Percentiles rank a stretch among this genome's conserved stretches.
phyloP scores from a whole-genome alignment of 2,888 invertebrate genomes.

The Calliphora vomitoria region DNA sequence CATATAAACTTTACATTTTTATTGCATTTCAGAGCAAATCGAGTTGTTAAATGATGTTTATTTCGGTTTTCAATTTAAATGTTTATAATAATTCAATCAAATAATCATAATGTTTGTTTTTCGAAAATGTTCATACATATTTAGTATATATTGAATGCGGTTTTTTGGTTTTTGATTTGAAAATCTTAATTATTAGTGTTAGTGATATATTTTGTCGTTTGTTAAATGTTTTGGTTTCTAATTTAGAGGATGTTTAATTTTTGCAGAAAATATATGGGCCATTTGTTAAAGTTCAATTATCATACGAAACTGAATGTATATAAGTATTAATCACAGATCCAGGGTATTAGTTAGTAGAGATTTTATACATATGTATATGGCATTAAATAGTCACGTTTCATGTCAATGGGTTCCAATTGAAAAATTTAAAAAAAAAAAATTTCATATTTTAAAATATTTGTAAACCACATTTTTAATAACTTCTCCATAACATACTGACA shows the following conservation, averaged over 20 bases:
- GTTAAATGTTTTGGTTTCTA: background rate
- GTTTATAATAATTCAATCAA: conserved; percentile 72
- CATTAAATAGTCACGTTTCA: too few relatives aligned
- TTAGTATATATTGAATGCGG: conserved; percentile 21
- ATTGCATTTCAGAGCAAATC: conserved; percentile 62
- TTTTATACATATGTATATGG: too few relatives aligned
- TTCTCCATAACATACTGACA: conserved; percentile 26
- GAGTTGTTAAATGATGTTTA: conserved; percentile 63
- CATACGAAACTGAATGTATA: too few relatives aligned
- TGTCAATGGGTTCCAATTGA: too few relatives aligned
- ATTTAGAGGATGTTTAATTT: conserved; percentile 32
- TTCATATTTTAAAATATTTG: too few relatives aligned
- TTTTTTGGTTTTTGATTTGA: conserved; percentile 18
- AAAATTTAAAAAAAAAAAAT: too few relatives aligned
- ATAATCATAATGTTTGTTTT: conserved; percentile 57
- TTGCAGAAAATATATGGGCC: background rate
- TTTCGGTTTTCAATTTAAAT: conserved; percentile 63
- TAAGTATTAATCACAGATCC: too few relatives aligned
- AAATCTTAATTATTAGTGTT: conserved; percentile 41
- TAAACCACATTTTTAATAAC: conserved; percentile 20
- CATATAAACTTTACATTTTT: conserved; percentile 67
- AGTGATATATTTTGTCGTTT: conserved; percentile 48
- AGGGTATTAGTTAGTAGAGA: too few relatives aligned
- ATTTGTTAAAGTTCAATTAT: too few relatives aligned
- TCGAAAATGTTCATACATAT: conserved; percentile 1